phyloP scores from a whole-genome alignment of 2,113 vertebrate genomes.

The Crocuta crocuta region DNA sequence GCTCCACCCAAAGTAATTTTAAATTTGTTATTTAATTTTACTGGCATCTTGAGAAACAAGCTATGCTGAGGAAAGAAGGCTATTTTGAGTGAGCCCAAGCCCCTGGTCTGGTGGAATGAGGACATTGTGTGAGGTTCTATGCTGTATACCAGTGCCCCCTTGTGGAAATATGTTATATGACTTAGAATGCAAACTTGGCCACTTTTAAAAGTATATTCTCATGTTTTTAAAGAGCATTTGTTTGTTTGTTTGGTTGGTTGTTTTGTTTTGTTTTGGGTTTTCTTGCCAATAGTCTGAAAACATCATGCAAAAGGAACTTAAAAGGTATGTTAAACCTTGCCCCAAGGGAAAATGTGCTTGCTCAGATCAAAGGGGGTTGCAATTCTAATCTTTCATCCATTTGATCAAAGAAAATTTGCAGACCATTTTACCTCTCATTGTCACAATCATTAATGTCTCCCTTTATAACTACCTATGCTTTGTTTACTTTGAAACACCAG shows the following conservation, averaged over 20 bases:
- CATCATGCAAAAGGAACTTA: not conserved
- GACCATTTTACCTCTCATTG: slow-evolving; percentile 59
- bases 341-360: slow-evolving; percentile 32
- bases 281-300: slow-evolving; percentile 17
- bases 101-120: too few species aligned
- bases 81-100: not conserved
- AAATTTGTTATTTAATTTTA: not conserved
- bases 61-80: not conserved
- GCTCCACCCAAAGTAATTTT: not conserved
- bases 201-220: slow-evolving; percentile 35
- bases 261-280: not conserved
- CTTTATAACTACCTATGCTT: slow-evolving; percentile 26
- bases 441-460: slow-evolving; percentile 62
- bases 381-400: slow-evolving; percentile 33
- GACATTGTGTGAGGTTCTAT: not conserved
- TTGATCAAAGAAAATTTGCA: slow-evolving; percentile 36
- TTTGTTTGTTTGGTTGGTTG: not conserved
- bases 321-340: slow-evolving; percentile 46
- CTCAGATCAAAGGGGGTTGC: not conserved
- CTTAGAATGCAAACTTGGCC: not conserved
- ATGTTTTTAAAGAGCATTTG: slow-evolving; percentile 4
- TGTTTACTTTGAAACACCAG: slow-evolving; percentile 50
- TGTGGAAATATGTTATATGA: slow-evolving; percentile 35
- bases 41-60: not conserved
- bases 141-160: slow-evolving; percentile 31